Conservation (phyloP, 53 echinoderm and acorn worm genomes). For the Henricia sp. region DNA sequence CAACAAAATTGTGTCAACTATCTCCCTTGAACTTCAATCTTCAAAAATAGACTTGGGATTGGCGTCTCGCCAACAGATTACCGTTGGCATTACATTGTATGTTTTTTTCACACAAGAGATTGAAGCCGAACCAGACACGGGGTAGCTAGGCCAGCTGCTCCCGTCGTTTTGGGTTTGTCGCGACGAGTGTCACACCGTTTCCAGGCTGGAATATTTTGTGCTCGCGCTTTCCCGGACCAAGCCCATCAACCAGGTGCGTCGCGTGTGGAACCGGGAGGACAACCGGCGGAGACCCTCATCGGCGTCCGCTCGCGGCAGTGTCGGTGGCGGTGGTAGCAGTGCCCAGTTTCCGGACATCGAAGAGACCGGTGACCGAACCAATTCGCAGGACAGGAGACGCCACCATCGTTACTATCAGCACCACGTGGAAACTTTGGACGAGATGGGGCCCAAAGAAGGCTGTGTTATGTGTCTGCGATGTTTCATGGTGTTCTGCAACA, state of each 20-base stretch:
- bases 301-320: background rate
- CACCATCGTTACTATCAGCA: too few species aligned
- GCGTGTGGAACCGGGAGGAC: slow-evolving; percentile 21
- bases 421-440: slow-evolving; percentile 46
- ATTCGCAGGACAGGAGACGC: slow-evolving; percentile 15
- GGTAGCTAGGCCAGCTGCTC: slow-evolving; percentile 6
- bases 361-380: background rate
- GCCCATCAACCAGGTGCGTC: slow-evolving; percentile 50
- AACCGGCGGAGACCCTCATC: background rate
- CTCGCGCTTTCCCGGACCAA: slow-evolving; percentile 57
- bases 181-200: too few species aligned
- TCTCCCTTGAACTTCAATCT: too few species aligned
- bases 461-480: slow-evolving; percentile 50
- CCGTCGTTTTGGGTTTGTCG: slow-evolving; percentile 5
- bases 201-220: slow-evolving; percentile 72
- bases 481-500: slow-evolving; percentile 57
- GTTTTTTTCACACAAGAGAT: too few species aligned
- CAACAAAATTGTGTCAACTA: too few species aligned
- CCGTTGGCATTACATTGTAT: too few species aligned
- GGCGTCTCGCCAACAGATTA: too few species aligned
- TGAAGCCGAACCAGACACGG: slow-evolving; percentile 13
- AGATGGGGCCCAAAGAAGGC: slow-evolving; percentile 54
- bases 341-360: too few species aligned
- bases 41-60: too few species aligned
- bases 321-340: background rate